Percentiles rank a stretch among this genome's conserved stretches.
Evolutionary conservation across 2,888 invertebrate genomes (phyloP).

Genomic region (Chorisops tibialis): DNA sequence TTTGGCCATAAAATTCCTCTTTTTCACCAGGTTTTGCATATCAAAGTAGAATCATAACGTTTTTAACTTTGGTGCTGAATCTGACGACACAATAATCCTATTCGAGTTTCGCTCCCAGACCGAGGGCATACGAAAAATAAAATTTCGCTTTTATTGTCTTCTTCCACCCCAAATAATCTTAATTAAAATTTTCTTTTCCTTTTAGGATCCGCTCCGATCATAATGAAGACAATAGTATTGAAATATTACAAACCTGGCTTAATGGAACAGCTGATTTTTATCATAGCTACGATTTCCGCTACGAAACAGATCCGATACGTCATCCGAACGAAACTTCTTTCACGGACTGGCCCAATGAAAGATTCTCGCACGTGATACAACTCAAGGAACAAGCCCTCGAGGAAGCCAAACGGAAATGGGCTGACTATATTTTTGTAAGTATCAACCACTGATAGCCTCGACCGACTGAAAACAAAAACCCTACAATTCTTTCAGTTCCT

Average conservation of each 20-base stretch:
- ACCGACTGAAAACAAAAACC: background rate
- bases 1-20: no score
- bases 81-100: no score
- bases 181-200: constrained; percentile 30
- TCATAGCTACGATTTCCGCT: constrained; percentile 60
- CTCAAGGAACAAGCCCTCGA: constrained; percentile 73
- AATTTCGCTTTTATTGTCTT: background rate
- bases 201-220: constrained; percentile 83
- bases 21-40: no score
- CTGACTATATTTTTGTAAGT: constrained; percentile 84
- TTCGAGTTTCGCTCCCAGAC: no score
- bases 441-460: background rate
- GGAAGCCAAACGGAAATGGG: constrained; percentile 74
- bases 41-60: no score
- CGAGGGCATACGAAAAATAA: no score
- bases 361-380: constrained; percentile 75
- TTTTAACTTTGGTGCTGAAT: no score
- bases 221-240: constrained; percentile 73
- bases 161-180: background rate
- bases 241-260: constrained; percentile 72
- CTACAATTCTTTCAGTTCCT: constrained; percentile 63
- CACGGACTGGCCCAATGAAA: constrained; percentile 71
- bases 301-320: constrained; percentile 44
- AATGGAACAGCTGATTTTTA: constrained; percentile 61
- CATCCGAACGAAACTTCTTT: constrained; percentile 61